Evolutionary conservation across 2,113 vertebrate species (phyloP), one percentile per base, ranked within the genome.

Genomic region (Ictalurus furcatus): DNA sequence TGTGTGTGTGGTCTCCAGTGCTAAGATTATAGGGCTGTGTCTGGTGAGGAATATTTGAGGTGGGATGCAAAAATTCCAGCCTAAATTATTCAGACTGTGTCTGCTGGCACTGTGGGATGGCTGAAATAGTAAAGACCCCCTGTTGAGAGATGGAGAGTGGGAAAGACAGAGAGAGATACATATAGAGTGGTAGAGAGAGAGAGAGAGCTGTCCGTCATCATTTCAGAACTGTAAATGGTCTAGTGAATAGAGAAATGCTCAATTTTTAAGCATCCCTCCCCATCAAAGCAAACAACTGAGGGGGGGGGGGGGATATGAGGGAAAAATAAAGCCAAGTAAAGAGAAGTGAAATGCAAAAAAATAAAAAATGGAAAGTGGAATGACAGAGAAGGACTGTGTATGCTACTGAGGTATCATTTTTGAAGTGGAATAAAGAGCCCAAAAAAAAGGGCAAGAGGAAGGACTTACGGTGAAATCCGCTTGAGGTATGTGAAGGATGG

Each of bases 41-140:
- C 54, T 74, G n/a, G 30, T 61, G 21, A 84, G 59, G 79, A 84
- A 85, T 76, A 78, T 81, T 71, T 83, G 63, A 84, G 87, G 37
- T 79, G 34, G 71, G 58, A 65, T 85, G 61, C 88, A 74, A 34
- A 88, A 85, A 87, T 87, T 93, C 91, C 87, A 13, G 34, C 9
- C 78, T 95, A 84, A 96, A 96, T 96, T 92, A 96, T 96, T 95
- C 92, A 96, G 89, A 92, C 84, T 92, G 87, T 90, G 93, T 63
- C 85, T 84, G 87, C 76, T 71, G 52, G 84, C 76, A 86, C 59
- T 87, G 58, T 65, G 30, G 34, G 81, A 34, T 54, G 48, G 80
- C 69, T 92, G 25, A 92, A 93, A 92, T 88, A 91, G 89, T 87
- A 88, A 92, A 71, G 69, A 88, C 87, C 85, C 73, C 48, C 85